Conservation (phyloP, 2,888 invertebrate species). For the Apantesis nais region DNA sequence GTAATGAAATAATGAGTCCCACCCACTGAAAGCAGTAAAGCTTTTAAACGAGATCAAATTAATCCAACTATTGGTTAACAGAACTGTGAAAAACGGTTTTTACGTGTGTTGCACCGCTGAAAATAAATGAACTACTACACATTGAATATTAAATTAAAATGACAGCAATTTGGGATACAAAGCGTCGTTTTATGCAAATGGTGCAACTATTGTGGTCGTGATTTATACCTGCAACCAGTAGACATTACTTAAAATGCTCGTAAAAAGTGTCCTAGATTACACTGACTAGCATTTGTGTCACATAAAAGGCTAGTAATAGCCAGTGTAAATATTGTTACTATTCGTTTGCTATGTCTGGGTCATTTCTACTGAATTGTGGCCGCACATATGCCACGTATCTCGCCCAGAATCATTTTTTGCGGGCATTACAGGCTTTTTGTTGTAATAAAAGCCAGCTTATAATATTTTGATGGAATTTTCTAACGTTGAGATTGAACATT, state of each 20-base stretch:
- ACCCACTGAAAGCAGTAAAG: conserved; percentile 31
- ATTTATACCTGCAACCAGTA: conserved; percentile 62
- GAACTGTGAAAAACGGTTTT: conserved; percentile 29
- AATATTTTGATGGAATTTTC: conserved; percentile 42
- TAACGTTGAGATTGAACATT: conserved; percentile 42
- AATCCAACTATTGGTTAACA: conserved; percentile 48
- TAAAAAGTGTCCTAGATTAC: conserved; percentile 70
- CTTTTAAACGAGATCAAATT: conserved; percentile 48
- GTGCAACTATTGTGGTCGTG: conserved; percentile 62
- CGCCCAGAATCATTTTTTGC: conserved; percentile 42
- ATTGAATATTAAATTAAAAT: conserved; percentile 67
- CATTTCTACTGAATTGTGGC: conserved; percentile 58
- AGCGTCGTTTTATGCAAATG: conserved; percentile 68
- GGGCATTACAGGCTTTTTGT: conserved; percentile 41
- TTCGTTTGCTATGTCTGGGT: conserved; percentile 51
- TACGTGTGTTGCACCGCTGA: conserved; percentile 29
- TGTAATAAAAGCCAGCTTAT: conserved; percentile 48
- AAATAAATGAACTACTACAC: conserved; percentile 55
- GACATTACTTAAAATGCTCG: conserved; percentile 67
- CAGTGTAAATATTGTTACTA: conserved; percentile 62
- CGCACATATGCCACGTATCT: conserved; percentile 46
- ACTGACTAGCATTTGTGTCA: conserved; percentile 61
- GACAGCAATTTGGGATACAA: conserved; percentile 62
- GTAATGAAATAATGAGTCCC: conserved; percentile 33
- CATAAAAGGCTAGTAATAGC: conserved; percentile 64